These are phyloP conservation scores for Felis chaus DNA, from an alignment of 2,113 vertebrate species.

Conservation along the genomic window DNA sequence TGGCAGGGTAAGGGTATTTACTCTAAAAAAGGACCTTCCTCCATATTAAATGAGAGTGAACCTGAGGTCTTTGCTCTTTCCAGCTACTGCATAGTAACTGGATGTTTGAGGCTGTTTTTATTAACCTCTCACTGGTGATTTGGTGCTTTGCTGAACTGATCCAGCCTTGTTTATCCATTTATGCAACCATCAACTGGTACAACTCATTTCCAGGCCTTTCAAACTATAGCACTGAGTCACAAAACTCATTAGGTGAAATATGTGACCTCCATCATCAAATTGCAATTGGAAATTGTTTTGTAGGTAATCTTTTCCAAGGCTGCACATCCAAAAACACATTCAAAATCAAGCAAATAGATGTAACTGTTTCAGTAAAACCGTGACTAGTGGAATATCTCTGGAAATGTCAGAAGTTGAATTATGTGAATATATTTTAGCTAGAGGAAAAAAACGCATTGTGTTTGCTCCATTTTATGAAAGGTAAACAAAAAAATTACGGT, in stretches of 20 bases:
- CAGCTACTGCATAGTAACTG: neutral
- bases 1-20: neutral
- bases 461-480: constrained; percentile 5
- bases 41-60: neutral
- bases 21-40: neutral
- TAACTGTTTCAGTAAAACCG: neutral
- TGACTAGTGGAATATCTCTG: neutral
- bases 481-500: neutral
- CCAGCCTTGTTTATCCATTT: constrained; percentile 48
- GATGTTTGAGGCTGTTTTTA: neutral
- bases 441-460: neutral
- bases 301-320: constrained; percentile 66
- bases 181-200: neutral
- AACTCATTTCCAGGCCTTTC: constrained; percentile 34
- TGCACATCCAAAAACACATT: constrained; percentile 22
- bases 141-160: neutral
- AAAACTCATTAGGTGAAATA: constrained; percentile 28
- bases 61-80: neutral
- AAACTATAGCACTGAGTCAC: neutral
- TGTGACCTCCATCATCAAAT: constrained; percentile 50
- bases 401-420: constrained; percentile 45
- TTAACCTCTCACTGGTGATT: neutral
- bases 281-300: constrained; percentile 47
- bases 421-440: neutral
- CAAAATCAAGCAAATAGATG: constrained; percentile 51